Base-by-base conservation (phyloP, 2,797 vertebrate genomes). In the Spea hammondii region DNA sequence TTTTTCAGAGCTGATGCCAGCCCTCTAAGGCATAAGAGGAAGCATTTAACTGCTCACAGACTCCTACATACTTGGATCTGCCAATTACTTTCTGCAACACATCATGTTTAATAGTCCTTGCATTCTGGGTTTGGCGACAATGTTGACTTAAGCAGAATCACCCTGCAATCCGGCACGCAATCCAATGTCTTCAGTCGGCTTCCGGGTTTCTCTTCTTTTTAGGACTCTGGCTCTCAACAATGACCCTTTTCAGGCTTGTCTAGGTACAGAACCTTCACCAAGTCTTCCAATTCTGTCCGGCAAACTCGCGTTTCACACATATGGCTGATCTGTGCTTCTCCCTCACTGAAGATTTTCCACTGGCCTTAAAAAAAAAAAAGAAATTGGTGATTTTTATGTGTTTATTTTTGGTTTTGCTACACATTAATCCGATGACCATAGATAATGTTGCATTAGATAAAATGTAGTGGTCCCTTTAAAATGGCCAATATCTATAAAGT, bases 301-400 rank as follows among this genome's bases (percentile, higher is more conserved):
- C 93, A 94, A 70, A 90, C 84, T 85, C 86, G 89, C 80, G 83
- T 90, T 84, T 89, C 88, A 84, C 93, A 94, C 90, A 93, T 92
- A 85, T 91, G 92, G 86, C 90, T 93, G 88, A 94, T 90, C 82
- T 91, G 92, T 82, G 89, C 86, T 92, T 93, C 93, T 84, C 92
- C 93, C 83, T 93, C 92, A 0, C 91, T 91, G 87, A 94, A 94
- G 83, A 92, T 93, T 88, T 93, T 93, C 93, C 93, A 94, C 79
- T 92, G 92, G 79, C 89, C 93, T 94, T 84, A 83, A 91, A 89
- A 84, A 51, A 88, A 80, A 62, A 1, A 13, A 90, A 88, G 71
- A 87, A 73, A 89, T 72, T 70, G 48, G 17, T 17, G 8, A 67
- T 7, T 60, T 47, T 51, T 51, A 64, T 65, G 11, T 32, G 14